Base-by-base conservation (phyloP, 2,113 vertebrate species). In the Cettia cetti region DNA sequence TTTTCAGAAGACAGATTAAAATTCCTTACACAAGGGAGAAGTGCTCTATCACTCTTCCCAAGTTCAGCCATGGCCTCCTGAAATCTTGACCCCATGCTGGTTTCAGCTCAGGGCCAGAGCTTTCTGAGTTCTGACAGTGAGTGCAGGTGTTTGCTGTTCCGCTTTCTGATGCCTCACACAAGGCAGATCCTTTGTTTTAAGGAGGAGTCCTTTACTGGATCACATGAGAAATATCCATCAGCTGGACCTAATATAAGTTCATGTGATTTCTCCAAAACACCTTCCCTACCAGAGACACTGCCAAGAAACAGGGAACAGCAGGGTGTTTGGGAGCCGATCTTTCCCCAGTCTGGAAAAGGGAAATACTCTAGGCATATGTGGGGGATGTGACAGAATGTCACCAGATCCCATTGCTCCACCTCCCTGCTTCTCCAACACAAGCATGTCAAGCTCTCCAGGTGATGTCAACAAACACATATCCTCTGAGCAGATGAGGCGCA, bases 381-480 rank as follows among this genome's bases (percentile, higher is more conserved):
- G 54, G 22, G 22, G 3, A 18, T 30, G 47, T 44, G 47, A 52
- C 18, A 27, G n/a, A 23, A 4, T 22, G 28, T 45, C 15, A 37
- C 18, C 27, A 54, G 76, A 53, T 7, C 28, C 15, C 52, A 8
- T 24, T 30, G 13, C 23, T 85, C n/a, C 50, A 39, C 10, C 15
- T 74, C 24, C 6, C 31, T 1, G 1, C 42, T 53, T 78, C 47
- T 66, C 31, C 6, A 4, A 6, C 33, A 50, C 2, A 3, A 65
- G 13, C 19, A 37, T 3, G 10, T 33, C 27, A 45, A 70, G 18
- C 13, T 65, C 81, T 71, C 21, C 31, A 57, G 49, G 47, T 50
- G 26, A 40, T 42, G 47, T 5, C 0, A 0, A 16, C n/a, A 78
- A 91, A 49, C 11, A n/a, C 0, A 0, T 11, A 26, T 28, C 9